phyloP scores from a whole-genome alignment of 2,888 invertebrate species.

The Nineta flava region DNA sequence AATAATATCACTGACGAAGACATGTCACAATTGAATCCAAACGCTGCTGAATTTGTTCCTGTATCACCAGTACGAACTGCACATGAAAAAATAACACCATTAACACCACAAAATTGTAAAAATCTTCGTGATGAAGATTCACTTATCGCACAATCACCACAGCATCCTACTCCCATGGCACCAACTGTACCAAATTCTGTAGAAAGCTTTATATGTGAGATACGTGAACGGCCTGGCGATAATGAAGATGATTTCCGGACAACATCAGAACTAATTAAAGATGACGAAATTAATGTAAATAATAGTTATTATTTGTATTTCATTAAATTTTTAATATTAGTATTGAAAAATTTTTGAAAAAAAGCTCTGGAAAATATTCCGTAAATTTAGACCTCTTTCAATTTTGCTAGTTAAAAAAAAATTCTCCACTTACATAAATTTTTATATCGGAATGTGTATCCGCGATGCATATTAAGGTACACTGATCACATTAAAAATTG shows the following conservation, averaged over 20 bases:
- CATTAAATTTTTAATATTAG: too few species aligned
- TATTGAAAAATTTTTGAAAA: too few species aligned
- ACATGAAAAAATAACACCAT: not conserved
- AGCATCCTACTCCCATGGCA: constrained; percentile 48
- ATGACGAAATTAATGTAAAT: constrained; percentile 29
- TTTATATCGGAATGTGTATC: too few species aligned
- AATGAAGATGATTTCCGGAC: constrained; percentile 26
- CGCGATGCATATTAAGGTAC: too few species aligned
- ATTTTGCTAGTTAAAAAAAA: constrained; percentile 15
- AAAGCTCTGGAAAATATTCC: too few species aligned
- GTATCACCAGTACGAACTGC: constrained; percentile 38
- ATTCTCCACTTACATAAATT: not conserved
- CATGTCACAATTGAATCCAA: constrained; percentile 67
- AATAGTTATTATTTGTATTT: not conserved
- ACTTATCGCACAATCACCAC: constrained; percentile 54
- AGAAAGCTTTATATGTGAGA: constrained; percentile 45
- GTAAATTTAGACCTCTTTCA: not conserved
- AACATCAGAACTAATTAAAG: constrained; percentile 36
- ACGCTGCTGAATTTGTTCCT: constrained; percentile 74
- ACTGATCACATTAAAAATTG: too few species aligned
- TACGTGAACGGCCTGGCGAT: constrained; percentile 36
- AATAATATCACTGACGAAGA: constrained; percentile 25
- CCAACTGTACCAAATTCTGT: constrained; percentile 35
- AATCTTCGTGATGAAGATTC: constrained; percentile 19
- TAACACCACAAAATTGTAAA: constrained; percentile 19